A percentile compares a stretch with the other conserved stretches of the same genome.
These are phyloP conservation scores for Lindbergichthys nudifrons DNA, from an alignment of 2,797 vertebrate genomes.

Conservation along the genomic window DNA sequence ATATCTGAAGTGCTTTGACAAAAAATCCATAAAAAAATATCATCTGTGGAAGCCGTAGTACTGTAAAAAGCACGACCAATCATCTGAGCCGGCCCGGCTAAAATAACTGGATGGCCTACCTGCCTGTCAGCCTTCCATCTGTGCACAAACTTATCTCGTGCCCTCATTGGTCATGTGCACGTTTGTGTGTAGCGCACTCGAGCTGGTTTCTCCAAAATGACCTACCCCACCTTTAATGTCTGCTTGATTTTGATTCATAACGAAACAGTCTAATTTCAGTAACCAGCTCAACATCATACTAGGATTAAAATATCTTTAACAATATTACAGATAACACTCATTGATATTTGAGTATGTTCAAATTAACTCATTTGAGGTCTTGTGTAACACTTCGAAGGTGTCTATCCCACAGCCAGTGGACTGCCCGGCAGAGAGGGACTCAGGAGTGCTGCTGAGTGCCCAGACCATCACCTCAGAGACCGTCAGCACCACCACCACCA, in stretches of 20 bases:
- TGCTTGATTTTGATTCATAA: not conserved
- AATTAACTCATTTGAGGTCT: constrained; percentile 6
- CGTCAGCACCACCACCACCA: constrained; percentile 97
- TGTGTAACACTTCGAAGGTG: constrained; percentile 48
- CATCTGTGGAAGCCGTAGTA: too few relatives aligned
- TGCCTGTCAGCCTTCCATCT: too few relatives aligned
- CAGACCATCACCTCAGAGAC: constrained; percentile 99
- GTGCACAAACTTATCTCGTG: too few relatives aligned
- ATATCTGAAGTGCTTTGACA: too few relatives aligned
- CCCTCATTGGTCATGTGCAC: too few relatives aligned
- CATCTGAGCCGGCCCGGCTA: too few relatives aligned
- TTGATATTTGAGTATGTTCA: not conserved
- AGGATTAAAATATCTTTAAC: not conserved
- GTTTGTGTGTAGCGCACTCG: too few relatives aligned
- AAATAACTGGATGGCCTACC: too few relatives aligned
- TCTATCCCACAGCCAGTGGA: constrained; percentile 86
- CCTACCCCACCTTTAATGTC: too few relatives aligned
- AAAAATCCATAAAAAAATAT: too few relatives aligned
- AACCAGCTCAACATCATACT: not conserved
- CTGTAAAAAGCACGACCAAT: too few relatives aligned
- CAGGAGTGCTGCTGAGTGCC: constrained; percentile 93
- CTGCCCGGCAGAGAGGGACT: constrained; percentile 87
- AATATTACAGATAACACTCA: not conserved
- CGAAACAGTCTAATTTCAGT: not conserved
- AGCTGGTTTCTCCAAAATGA: too few relatives aligned